phyloP scores from a whole-genome alignment of 2,797 vertebrate genomes.

The Crax fasciolata region DNA sequence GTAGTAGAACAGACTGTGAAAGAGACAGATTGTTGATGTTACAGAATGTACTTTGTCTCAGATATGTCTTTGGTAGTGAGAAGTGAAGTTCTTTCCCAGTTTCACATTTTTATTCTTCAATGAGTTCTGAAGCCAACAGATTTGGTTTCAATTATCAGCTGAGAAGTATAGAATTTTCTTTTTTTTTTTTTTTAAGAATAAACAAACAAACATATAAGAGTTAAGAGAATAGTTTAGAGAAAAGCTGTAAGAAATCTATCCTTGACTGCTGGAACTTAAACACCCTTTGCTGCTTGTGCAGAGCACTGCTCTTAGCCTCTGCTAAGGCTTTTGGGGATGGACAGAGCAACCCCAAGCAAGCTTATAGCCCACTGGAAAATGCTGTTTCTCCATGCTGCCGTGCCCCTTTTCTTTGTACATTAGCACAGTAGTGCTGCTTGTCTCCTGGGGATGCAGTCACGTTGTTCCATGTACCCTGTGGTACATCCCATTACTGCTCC shows the following conservation, averaged over 20 bases:
- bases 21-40: slow-evolving; percentile 43
- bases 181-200: not conserved
- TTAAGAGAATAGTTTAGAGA: not conserved
- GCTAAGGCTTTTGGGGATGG: not conserved
- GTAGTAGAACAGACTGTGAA: slow-evolving; percentile 37
- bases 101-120: slow-evolving; percentile 36
- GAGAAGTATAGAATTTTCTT: not conserved
- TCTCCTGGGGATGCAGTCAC: not conserved
- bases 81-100: slow-evolving; percentile 47
- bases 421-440: not conserved
- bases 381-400: accelerated
- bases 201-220: not conserved
- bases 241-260: not conserved
- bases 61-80: slow-evolving; percentile 36
- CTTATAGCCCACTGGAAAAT: not conserved
- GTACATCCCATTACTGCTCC: not conserved
- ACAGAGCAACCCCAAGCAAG: not conserved
- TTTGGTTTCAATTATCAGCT: slow-evolving; percentile 43
- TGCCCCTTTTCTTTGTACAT: not conserved
- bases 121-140: slow-evolving; percentile 38
- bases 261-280: not conserved
- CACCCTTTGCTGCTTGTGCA: not conserved
- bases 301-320: not conserved
- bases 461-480: not conserved
- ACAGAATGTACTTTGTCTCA: slow-evolving; percentile 55